phyloP scores from a whole-genome alignment of 2,797 vertebrate species.

The Rousettus madagascariensis region DNA sequence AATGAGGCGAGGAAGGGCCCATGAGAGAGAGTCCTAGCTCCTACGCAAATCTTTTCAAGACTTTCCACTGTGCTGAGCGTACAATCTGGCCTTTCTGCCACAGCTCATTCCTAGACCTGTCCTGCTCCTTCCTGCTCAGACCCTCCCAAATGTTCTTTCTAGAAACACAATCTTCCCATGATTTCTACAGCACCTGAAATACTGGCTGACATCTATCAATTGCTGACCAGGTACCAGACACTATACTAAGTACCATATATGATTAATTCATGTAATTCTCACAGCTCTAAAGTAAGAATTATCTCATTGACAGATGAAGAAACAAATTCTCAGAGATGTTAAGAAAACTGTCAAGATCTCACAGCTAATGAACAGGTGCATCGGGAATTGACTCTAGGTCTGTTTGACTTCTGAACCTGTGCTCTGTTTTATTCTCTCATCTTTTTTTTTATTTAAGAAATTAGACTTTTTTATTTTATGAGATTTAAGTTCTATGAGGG shows the following conservation, averaged over 20 bases:
- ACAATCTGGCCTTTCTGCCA: background rate
- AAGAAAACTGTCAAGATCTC: background rate
- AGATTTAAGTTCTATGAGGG: background rate
- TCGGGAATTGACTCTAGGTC: background rate
- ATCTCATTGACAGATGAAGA: background rate
- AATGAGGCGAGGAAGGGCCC: background rate
- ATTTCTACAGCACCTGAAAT: background rate
- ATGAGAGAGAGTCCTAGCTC: fast-evolving
- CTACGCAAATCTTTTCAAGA: background rate
- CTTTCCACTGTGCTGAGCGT: background rate
- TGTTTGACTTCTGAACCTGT: background rate
- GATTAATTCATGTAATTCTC: background rate
- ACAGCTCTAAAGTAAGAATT: background rate
- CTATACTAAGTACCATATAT: background rate
- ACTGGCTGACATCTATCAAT: background rate
- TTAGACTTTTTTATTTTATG: background rate
- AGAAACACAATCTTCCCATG: background rate
- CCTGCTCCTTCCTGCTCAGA: background rate
- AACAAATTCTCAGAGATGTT: background rate
- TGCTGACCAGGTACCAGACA: background rate
- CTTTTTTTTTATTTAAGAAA: background rate
- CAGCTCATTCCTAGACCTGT: background rate
- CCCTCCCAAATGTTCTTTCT: background rate
- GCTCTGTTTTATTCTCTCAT: background rate
- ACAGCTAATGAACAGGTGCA: background rate